A percentile compares a stretch with the other conserved stretches of the same genome.
Conservation (phyloP, 2,888 invertebrate species). For the Steinernema hermaphroditum region DNA sequence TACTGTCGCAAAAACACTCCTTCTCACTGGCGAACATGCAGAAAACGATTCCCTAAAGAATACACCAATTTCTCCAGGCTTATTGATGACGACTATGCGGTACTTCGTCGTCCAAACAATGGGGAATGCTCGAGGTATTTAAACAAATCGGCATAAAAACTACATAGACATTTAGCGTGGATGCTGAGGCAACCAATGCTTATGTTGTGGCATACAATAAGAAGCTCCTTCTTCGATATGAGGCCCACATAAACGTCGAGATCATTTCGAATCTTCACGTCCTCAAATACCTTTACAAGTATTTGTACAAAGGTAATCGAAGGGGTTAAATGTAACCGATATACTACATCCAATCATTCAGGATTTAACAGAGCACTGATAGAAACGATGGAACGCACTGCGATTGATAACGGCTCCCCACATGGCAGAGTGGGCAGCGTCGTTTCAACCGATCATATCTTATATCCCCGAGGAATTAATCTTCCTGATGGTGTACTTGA, state of each 20-base stretch:
- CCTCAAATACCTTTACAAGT: conserved; percentile 13
- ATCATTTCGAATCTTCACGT: conserved; percentile 21
- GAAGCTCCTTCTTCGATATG: background rate
- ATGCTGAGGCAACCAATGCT: background rate
- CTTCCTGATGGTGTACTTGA: background rate
- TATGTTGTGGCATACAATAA: conserved; percentile 6
- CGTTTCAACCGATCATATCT: background rate
- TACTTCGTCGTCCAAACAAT: background rate
- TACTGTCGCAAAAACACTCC: background rate
- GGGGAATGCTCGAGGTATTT: background rate
- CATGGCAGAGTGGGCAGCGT: background rate
- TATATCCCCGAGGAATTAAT: background rate
- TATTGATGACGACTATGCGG: background rate
- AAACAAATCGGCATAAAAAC: no score
- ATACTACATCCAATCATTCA: background rate
- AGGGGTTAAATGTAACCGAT: background rate
- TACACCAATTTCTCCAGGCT: background rate
- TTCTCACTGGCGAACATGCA: background rate
- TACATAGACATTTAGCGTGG: background rate
- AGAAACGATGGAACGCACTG: conserved; percentile 19
- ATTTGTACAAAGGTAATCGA: background rate
- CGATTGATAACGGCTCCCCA: conserved; percentile 5
- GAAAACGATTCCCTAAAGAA: background rate
- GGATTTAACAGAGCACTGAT: conserved; percentile 10
- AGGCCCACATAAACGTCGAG: conserved; percentile 10